Evolutionary conservation across 2,113 vertebrate genomes (phyloP).

Genomic region (Reinhardtius hippoglossoides): DNA sequence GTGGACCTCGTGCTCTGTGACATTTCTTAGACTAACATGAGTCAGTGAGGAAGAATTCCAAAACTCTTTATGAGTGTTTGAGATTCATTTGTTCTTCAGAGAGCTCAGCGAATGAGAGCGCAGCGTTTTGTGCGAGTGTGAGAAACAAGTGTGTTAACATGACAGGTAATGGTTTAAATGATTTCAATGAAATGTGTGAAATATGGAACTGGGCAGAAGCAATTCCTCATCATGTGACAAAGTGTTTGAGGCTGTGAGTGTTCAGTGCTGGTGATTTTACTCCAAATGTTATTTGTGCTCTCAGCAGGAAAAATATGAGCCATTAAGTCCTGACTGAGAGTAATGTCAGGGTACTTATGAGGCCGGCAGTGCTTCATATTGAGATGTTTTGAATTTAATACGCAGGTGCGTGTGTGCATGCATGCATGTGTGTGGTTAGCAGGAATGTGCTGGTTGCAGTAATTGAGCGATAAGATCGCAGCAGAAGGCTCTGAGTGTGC

Average conservation of each 20-base stretch:
- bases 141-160: constrained; percentile 45
- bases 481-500: constrained; percentile 59
- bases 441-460: constrained; percentile 82
- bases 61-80: constrained; percentile 61
- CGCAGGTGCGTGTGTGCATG: constrained; percentile 67
- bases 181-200: constrained; percentile 46
- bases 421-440: constrained; percentile 67
- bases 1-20: constrained; percentile 49
- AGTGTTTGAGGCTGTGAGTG: neutral
- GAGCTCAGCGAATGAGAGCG: neutral
- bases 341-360: constrained; percentile 10
- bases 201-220: constrained; percentile 22
- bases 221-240: constrained; percentile 38
- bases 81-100: constrained; percentile 55
- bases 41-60: constrained; percentile 67
- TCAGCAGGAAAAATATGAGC: constrained; percentile 19
- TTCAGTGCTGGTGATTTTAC: constrained; percentile 6
- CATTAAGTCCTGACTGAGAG: constrained; percentile 29
- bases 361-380: constrained; percentile 3
- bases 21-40: constrained; percentile 63
- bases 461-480: constrained; percentile 80
- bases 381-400: constrained; percentile 62
- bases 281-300: constrained; percentile 13
- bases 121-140: constrained; percentile 24
- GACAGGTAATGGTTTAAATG: constrained; percentile 18